Conservation (phyloP, 2,888 invertebrate species). For the Mythimna vitellina region DNA sequence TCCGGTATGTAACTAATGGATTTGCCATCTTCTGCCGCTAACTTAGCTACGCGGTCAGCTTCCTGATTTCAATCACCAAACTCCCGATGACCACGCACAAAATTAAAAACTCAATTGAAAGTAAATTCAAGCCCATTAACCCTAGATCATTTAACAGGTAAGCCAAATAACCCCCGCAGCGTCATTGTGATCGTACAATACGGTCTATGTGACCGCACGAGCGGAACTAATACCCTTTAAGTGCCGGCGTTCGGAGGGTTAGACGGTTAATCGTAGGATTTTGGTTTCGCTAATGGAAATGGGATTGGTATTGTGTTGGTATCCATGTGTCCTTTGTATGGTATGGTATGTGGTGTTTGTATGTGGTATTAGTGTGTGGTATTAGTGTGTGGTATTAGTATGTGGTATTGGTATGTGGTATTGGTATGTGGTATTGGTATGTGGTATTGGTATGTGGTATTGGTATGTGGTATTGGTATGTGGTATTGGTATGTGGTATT, state of each 20-base stretch:
- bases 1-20: no score
- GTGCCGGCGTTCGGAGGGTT: slow-evolving; percentile 77
- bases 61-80: not conserved
- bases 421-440: not conserved
- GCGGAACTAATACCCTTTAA: slow-evolving; percentile 84
- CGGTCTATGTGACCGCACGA: slow-evolving; percentile 80
- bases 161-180: slow-evolving; percentile 65
- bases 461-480: no score
- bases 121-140: slow-evolving; percentile 61
- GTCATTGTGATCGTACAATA: slow-evolving; percentile 73
- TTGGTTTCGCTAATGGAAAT: slow-evolving; percentile 76
- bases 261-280: slow-evolving; percentile 78
- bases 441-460: no score
- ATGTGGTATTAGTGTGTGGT: no score
- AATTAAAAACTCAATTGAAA: slow-evolving; percentile 56
- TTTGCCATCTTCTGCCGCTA: no score
- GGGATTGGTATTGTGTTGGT: slow-evolving; percentile 40
- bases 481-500: no score
- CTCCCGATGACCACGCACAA: not conserved
- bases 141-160: slow-evolving; percentile 73
- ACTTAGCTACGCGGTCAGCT: no score
- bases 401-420: no score
- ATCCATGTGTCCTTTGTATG: not conserved
- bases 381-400: no score
- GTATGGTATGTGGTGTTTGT: no score